Evolutionary conservation across 1,140 invertebrate genomes (phyloP).

Genomic region (Lanistes nyassanus): DNA sequence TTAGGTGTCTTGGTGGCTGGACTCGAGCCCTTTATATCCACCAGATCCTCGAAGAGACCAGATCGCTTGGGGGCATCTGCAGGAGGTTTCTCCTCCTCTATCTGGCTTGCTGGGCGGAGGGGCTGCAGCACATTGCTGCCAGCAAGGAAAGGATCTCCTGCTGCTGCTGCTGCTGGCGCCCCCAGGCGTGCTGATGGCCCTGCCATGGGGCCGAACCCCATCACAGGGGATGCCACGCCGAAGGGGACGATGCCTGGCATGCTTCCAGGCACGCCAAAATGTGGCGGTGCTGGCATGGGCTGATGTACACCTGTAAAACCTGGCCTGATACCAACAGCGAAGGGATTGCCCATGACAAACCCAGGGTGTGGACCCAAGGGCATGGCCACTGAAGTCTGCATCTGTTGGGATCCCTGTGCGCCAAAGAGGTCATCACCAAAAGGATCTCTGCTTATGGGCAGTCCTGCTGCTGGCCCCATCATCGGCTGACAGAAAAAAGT

Average conservation of each 20-base stretch:
- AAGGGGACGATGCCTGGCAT: conserved; percentile 2
- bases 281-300: too few species aligned
- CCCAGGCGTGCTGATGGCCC: not conserved
- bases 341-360: conserved; percentile 2
- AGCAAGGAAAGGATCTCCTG: conserved; percentile 16
- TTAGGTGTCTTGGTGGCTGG: conserved; percentile 43
- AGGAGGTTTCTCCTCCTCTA: conserved; percentile 19
- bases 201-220: conserved; percentile 6
- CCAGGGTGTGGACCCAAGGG: conserved; percentile 8
- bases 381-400: conserved; percentile 12
- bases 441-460: conserved; percentile 39
- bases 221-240: conserved; percentile 13
- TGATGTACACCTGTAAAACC: too few species aligned
- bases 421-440: conserved; percentile 48
- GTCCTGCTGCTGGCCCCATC: conserved; percentile 12
- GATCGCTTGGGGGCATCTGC: conserved; percentile 14
- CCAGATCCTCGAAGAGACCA: conserved; percentile 53
- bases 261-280: conserved; percentile 1
- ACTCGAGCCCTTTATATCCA: conserved; percentile 44
- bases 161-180: not conserved
- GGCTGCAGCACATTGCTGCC: conserved; percentile 28
- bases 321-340: not conserved
- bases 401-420: conserved; percentile 11
- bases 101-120: conserved; percentile 21
- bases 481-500: conserved; percentile 34